These are phyloP conservation scores for Hoplodrina ambigua DNA, from an alignment of 2,888 invertebrate genomes.

Conservation along the genomic window DNA sequence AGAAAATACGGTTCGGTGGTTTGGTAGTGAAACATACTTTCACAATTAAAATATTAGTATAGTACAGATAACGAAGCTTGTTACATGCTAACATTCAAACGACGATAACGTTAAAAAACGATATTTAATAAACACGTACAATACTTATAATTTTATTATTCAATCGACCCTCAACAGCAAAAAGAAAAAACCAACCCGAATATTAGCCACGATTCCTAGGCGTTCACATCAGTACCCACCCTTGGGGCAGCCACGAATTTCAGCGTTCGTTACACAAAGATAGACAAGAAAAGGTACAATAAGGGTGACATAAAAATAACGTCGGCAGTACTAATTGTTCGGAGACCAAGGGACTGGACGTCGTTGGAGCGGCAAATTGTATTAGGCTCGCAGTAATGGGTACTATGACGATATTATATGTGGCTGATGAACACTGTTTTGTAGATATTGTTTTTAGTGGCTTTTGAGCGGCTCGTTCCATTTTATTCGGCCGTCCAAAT, in stretches of 20 bases:
- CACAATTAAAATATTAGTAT: too few species aligned
- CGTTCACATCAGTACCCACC: conserved; percentile 61
- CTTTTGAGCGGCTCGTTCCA: conserved; percentile 2
- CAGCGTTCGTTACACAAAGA: conserved; percentile 75
- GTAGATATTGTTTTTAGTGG: conserved; percentile 26
- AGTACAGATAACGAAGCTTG: too few species aligned
- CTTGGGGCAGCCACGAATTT: conserved; percentile 68
- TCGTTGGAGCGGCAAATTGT: conserved; percentile 86
- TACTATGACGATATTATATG: conserved; percentile 58
- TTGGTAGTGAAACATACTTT: too few species aligned
- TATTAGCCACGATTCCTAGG: conserved; percentile 59
- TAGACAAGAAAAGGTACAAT: conserved; percentile 75
- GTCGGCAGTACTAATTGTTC: conserved; percentile 85
- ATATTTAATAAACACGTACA: too few species aligned
- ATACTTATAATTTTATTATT: conserved; percentile 13
- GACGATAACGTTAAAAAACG: too few species aligned
- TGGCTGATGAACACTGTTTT: conserved; percentile 46
- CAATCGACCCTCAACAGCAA: conserved; percentile 8
- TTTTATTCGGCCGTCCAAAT: background rate
- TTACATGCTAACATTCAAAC: too few species aligned
- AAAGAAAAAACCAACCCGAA: conserved; percentile 32
- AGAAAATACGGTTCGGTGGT: too few species aligned
- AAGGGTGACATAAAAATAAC: conserved; percentile 85
- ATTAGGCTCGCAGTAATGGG: conserved; percentile 80
- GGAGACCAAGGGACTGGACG: conserved; percentile 81